phyloP scores from a whole-genome alignment of 2,797 vertebrate species.

The Coccyzus lansbergi region DNA sequence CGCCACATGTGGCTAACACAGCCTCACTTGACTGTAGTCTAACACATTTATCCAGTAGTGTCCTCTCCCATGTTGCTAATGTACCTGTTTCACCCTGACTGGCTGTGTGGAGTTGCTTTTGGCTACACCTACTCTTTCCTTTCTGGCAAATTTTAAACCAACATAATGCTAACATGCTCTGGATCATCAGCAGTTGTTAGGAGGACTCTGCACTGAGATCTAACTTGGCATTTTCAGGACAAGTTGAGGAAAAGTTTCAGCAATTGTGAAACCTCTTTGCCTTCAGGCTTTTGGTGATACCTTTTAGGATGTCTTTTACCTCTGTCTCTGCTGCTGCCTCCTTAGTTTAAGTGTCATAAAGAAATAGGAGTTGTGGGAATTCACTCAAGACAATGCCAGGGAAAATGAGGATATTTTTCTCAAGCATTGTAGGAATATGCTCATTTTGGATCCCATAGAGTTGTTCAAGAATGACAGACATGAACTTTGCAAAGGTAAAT shows the following conservation, averaged over 20 bases:
- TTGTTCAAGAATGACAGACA: not conserved
- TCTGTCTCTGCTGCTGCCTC: not conserved
- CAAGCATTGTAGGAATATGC: not conserved
- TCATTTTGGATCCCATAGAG: fast-evolving
- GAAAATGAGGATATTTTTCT: not conserved
- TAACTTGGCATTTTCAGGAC: not conserved
- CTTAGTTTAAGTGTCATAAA: not conserved
- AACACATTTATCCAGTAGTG: not conserved
- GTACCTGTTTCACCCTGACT: fast-evolving
- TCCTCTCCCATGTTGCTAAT: fast-evolving
- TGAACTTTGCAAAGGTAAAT: not conserved
- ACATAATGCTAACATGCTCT: not conserved
- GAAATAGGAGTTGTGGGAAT: not conserved
- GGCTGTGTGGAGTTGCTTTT: not conserved
- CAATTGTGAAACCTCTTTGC: not conserved
- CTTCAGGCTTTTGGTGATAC: not conserved
- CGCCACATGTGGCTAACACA: fast-evolving
- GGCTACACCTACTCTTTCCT: not conserved
- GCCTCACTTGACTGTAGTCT: not conserved
- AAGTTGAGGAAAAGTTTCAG: not conserved
- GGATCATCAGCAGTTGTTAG: not conserved
- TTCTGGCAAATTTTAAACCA: not conserved
- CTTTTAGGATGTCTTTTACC: not conserved
- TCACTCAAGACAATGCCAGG: not conserved
- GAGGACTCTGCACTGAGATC: not conserved